Percentiles rank a stretch among this genome's conserved stretches.
Evolutionary conservation across 2,113 vertebrate species (phyloP).

Genomic region (Myotis yumanensis): DNA sequence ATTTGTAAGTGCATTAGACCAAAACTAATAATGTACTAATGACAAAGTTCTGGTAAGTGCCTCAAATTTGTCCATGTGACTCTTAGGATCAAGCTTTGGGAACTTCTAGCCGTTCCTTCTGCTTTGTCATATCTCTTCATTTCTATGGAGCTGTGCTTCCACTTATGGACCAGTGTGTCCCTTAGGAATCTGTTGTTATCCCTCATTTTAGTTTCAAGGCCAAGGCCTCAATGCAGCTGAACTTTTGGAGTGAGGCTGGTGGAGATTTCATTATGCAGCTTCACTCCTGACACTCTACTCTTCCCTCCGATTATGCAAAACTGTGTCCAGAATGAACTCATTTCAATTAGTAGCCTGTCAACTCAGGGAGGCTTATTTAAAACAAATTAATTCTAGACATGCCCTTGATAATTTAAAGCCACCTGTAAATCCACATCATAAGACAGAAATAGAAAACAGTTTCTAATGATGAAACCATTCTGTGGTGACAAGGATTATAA

Average conservation of each 20-base stretch:
- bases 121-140: neutral
- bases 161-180: neutral
- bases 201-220: neutral
- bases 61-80: neutral
- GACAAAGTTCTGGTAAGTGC: neutral
- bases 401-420: neutral
- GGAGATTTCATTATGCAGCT: neutral
- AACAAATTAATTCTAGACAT: slow-evolving; percentile 25
- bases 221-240: neutral
- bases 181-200: neutral
- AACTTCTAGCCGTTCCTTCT: neutral
- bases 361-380: neutral
- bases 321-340: slow-evolving; percentile 16
- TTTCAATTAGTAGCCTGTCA: slow-evolving; percentile 15
- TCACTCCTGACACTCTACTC: neutral
- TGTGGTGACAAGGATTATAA: neutral
- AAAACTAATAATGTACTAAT: neutral
- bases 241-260: neutral
- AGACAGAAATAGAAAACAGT: neutral
- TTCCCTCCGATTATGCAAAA: neutral
- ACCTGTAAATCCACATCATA: neutral
- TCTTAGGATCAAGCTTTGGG: neutral
- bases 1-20: neutral
- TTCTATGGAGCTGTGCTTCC: neutral
- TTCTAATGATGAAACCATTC: slow-evolving; percentile 3